Evolutionary conservation across 1,140 invertebrate species (phyloP), one percentile per base, ranked within the genome.

Genomic region (Thaumatotibia leucotreta): DNA sequence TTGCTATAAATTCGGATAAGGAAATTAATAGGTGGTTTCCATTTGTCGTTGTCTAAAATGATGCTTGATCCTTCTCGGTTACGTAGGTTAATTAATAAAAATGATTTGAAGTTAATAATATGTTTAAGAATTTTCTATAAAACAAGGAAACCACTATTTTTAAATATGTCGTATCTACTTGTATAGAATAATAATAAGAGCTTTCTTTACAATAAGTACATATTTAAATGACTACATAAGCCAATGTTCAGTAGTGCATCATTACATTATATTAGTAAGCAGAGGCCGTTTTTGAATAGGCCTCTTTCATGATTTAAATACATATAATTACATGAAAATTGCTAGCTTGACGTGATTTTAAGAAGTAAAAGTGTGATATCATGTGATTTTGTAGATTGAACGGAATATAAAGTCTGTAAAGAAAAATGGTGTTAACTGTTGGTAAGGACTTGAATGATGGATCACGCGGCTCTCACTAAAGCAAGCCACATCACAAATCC

Each of bases 291-390:
- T n/a, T n/a, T n/a, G n/a, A n/a, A n/a, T n/a, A n/a, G n/a, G n/a
- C n/a, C n/a, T n/a, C n/a, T n/a, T n/a, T n/a, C n/a, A n/a, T n/a
- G n/a, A n/a, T n/a, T n/a, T n/a, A n/a, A n/a, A n/a, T n/a, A n/a
- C n/a, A n/a, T n/a, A n/a, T n/a, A 23, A 63, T 39, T 39, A 39
- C 4, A 14, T 22, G 2, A 14, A 10, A 54, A 52, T 64, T 23
- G 64, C 52, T 65, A 65, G 64, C 64, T 58, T 58, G 52, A 58
- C 24, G 52, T 58, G 52, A 58, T 58, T 45, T 27, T 58, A 27
- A 27, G 52, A 11, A 24, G 24, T n/a, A 29, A 58, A 58, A 6
- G 52, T 58, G 52, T 58, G 52, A 58, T 58, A 58, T 14, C 23
- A 58, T 58, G 52, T 58, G 27, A 58, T 58, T 58, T 29, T 27